Evolutionary conservation across 2,797 vertebrate genomes (phyloP).

Genomic region (Margarornis squamiger): DNA sequence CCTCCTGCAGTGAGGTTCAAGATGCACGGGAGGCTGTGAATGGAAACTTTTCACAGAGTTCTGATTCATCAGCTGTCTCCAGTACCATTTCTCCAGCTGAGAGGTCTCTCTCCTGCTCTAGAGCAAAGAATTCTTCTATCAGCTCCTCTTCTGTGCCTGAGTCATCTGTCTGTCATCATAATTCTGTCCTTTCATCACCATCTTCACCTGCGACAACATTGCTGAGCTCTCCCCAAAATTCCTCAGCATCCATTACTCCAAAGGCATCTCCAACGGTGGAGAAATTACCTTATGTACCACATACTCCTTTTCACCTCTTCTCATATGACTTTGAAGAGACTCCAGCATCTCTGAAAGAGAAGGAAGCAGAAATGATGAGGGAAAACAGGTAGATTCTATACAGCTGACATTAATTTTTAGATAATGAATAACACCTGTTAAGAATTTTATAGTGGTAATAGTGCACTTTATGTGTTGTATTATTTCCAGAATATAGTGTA

Average conservation of each 20-base stretch:
- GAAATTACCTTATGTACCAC: slow-evolving; percentile 88
- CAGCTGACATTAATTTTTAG: neutral
- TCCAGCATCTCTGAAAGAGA: slow-evolving; percentile 74
- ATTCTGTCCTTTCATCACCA: slow-evolving; percentile 51
- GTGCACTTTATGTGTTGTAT: neutral
- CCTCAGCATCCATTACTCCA: slow-evolving; percentile 67
- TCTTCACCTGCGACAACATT: slow-evolving; percentile 34
- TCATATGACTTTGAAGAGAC: slow-evolving; percentile 90
- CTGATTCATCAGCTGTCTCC: slow-evolving; percentile 78
- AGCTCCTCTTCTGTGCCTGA: slow-evolving; percentile 69
- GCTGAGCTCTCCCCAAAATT: slow-evolving; percentile 63
- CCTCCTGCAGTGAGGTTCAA: slow-evolving; percentile 63
- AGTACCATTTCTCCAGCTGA: slow-evolving; percentile 75
- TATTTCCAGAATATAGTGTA: neutral
- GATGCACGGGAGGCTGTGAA: slow-evolving; percentile 46
- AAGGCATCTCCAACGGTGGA: slow-evolving; percentile 74
- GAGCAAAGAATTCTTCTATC: slow-evolving; percentile 53
- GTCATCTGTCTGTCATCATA: slow-evolving; percentile 41
- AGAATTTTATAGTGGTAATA: neutral
- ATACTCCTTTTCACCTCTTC: slow-evolving; percentile 89
- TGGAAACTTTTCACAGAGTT: slow-evolving; percentile 77
- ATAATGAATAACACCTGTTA: neutral
- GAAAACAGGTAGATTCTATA: slow-evolving; percentile 80
- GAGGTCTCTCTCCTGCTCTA: slow-evolving; percentile 67
- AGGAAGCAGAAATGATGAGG: slow-evolving; percentile 76